Evolutionary conservation across 2,888 invertebrate species (phyloP), one percentile per base, ranked within the genome.

Genomic region (Mystacides longicornis): DNA sequence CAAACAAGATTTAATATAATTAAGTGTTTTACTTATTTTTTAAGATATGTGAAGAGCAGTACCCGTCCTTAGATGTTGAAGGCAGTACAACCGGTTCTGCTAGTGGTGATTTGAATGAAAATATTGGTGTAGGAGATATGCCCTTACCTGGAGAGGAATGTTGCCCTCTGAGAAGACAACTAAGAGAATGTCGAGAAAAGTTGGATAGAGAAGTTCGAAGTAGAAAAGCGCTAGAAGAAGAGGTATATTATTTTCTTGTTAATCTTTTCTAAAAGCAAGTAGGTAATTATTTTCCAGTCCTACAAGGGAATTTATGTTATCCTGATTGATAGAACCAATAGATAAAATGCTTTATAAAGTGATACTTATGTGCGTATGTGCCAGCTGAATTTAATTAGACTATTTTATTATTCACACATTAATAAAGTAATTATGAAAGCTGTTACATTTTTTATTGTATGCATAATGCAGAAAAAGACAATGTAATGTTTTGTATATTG

Each of bases 141-240:
- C 48, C 57, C 1, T 23, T 50, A n/a, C 20, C 33, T 7, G 53
- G 54, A 9, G 51, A 50, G 23, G 57, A 62, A n/a, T 59, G 61
- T 22, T 61, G 61, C 45, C 65, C 81, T 64, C 66, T 82, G 52
- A 79, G 80, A 62, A 77, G 70, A 58, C 80, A 81, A 62, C 69
- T 81, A 33, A 73, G 75, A 2, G 78, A 81, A 58, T 67, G 84
- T 53, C 83, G 84, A 65, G 72, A 79, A 46, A 75, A 81, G 62
- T 75, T 84, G 16, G 75, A 77, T 27, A 71, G 80, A 54, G 85
- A 86, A 69, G 82, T 82, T 5, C 73, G 80, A 50, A 71, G 81
- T 42, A 72, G 83, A 47, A 69, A 80, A 59, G 80, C 82, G 1
- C 67, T 86, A 52, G 84, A 85, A 66, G 82, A 82, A 54, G 86